Conservation (phyloP, 2,113 vertebrate species). For the Oncorhynchus clarkii region DNA sequence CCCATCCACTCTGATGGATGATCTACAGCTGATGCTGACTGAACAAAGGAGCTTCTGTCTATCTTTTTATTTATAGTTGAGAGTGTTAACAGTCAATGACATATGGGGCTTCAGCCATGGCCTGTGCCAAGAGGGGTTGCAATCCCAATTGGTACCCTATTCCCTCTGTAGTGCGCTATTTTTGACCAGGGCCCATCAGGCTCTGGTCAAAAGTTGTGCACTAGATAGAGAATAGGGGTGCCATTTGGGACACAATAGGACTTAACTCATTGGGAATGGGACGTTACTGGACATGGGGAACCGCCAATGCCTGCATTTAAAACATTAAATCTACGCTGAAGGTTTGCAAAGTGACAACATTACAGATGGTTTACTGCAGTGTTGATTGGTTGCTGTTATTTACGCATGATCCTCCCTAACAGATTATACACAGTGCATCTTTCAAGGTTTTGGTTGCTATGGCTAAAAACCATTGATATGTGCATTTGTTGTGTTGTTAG, state of each 20-base stretch:
- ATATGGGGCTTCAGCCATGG: neutral
- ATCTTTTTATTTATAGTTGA: constrained; percentile 7
- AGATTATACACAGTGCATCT: neutral
- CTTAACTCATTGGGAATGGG: no score
- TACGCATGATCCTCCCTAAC: neutral
- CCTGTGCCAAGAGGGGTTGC: neutral
- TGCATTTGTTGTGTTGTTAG: neutral
- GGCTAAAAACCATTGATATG: neutral
- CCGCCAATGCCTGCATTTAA: neutral
- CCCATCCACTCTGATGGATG: no score
- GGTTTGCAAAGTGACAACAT: neutral
- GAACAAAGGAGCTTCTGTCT: neutral
- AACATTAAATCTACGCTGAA: neutral
- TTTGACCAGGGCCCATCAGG: no score
- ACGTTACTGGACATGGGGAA: neutral
- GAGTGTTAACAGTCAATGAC: constrained; percentile 12
- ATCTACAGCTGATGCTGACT: neutral
- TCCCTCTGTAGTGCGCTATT: no score
- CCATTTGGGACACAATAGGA: no score
- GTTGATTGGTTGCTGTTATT: neutral
- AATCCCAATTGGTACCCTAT: no score
- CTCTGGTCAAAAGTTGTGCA: no score
- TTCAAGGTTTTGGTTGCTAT: neutral
- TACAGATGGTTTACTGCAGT: neutral
- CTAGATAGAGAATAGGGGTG: no score